phyloP scores from a whole-genome alignment of 2,113 vertebrate genomes.

The Pedionomus torquatus region DNA sequence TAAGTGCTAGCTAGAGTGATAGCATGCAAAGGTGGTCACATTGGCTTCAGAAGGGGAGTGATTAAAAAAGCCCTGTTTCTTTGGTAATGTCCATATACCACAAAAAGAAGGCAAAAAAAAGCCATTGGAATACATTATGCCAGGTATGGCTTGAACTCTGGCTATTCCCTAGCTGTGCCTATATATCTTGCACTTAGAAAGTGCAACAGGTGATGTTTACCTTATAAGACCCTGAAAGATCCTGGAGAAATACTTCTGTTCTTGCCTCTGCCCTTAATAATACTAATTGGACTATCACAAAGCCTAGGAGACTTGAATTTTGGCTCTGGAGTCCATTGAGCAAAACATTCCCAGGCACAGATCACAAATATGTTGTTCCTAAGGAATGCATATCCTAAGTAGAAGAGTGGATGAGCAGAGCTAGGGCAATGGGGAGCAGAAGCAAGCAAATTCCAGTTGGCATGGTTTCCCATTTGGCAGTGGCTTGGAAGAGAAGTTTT shows the following conservation, averaged over 20 bases:
- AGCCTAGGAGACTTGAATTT: neutral
- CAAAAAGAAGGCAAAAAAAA: accelerated
- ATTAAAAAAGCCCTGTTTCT: neutral
- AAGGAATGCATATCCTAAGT: accelerated
- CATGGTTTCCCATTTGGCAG: neutral
- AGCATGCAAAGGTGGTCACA: neutral
- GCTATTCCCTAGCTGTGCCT: neutral
- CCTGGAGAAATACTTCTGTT: neutral
- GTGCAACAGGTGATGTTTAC: neutral
- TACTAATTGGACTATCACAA: neutral
- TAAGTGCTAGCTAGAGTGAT: neutral
- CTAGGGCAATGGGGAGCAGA: neutral
- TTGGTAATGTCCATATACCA: neutral
- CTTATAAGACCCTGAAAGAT: neutral
- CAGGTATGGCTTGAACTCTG: neutral
- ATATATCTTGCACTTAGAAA: neutral
- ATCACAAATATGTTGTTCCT: neutral
- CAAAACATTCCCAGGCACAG: neutral
- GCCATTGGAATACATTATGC: neutral
- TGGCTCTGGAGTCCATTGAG: neutral
- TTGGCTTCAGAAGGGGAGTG: neutral
- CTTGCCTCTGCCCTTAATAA: neutral
- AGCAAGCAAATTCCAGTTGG: accelerated
- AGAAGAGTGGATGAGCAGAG: neutral
- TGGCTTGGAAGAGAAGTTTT: neutral